Evolutionary conservation across 2,113 vertebrate genomes (phyloP), one percentile per base, ranked within the genome.

Genomic region (Ammodytes marinus): DNA sequence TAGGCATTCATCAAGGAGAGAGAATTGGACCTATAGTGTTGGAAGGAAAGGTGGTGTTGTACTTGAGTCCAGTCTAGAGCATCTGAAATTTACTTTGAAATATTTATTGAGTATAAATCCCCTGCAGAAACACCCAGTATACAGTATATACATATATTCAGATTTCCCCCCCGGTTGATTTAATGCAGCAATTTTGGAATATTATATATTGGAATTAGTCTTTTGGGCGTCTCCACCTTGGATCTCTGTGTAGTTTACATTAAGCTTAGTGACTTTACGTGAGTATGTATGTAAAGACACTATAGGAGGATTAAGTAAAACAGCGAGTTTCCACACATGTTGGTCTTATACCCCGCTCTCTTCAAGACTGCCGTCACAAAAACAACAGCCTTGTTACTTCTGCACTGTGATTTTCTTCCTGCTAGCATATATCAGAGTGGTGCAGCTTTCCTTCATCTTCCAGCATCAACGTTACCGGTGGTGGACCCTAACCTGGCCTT

Each of bases 241-340:
- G 69, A 83, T 79, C 40, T 65, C 6, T 50, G 54, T 45, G 65
- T 13, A 65, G 58, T 50, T 45, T 79, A 58, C 39, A 63, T 72
- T 64, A 79, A 67, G 60, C 65, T 70, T 27, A 27, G 27, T 27
- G 27, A 27, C 27, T 27, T 27, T 27, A 27, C 27, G 3, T 52
- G 45, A 39, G 27, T 63, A 84, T 84, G 67, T 79, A 67, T 86
- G 15, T 84, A 81, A 66, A 75, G 85, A 85, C 57, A 52, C 76
- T 82, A 35, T 50, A 77, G 53, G 65, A 82, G 55, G 78, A 74
- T 69, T 14, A 91, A 82, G 60, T 82, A 42, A 73, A 86, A 76
- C 70, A 82, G 63, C 89, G 88, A 83, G 91, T 93, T 92, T 88
- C 73, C 75, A 92, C 92, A 88, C 10, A 86, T 80, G 66, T 91